These are phyloP conservation scores for Riparia riparia DNA, from an alignment of 2,113 vertebrate genomes.

Conservation along the genomic window DNA sequence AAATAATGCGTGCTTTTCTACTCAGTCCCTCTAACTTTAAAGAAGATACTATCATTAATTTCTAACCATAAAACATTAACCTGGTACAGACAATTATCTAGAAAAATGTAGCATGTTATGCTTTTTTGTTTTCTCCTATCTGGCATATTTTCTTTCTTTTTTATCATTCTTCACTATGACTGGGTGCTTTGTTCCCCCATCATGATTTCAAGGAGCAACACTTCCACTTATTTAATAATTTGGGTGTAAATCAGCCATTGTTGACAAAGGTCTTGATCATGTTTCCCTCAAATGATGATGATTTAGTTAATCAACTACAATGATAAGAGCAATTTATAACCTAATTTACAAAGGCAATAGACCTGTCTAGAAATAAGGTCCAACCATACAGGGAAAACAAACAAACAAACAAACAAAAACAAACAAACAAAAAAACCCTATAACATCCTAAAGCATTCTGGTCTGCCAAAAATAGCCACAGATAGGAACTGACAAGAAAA, in stretches of 20 bases:
- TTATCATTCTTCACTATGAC: neutral
- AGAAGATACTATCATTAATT: neutral
- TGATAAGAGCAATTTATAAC: neutral
- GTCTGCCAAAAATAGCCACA: neutral
- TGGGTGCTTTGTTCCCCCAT: neutral
- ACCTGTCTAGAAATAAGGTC: neutral
- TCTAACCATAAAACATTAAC: neutral
- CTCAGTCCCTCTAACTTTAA: neutral
- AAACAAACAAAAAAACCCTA: neutral
- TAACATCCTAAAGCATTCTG: neutral
- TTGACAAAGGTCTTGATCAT: neutral
- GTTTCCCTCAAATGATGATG: neutral
- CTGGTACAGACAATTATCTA: accelerated
- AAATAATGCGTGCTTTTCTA: neutral
- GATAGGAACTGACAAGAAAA: neutral
- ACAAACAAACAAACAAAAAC: too few species aligned
- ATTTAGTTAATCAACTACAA: neutral
- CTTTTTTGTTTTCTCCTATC: neutral
- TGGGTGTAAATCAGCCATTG: neutral
- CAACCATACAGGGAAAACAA: neutral
- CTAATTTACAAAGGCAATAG: neutral
- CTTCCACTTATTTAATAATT: neutral
- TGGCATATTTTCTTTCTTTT: neutral
- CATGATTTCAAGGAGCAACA: neutral
- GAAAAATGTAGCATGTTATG: neutral